These are phyloP conservation scores for Hipparchia semele DNA, from an alignment of 2,888 invertebrate genomes.

Conservation along the genomic window DNA sequence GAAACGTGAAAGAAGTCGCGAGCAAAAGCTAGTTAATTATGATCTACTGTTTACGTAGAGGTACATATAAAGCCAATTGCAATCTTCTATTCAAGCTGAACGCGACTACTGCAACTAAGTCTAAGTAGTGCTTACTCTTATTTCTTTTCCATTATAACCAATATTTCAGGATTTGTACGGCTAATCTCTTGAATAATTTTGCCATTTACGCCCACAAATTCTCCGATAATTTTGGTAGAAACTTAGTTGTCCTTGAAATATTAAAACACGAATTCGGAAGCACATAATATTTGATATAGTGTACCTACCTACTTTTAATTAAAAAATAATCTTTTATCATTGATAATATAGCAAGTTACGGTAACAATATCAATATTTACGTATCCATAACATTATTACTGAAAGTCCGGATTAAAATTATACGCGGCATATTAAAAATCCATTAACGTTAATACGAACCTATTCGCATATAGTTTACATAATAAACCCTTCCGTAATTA, in stretches of 20 bases:
- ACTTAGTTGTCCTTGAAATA: neutral
- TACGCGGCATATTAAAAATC: conserved; percentile 1
- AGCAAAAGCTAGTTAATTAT: too few species aligned
- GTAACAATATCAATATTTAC: neutral
- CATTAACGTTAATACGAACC: neutral
- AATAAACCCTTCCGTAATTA: conserved; percentile 45
- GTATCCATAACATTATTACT: neutral
- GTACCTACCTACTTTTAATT: neutral
- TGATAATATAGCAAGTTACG: too few species aligned
- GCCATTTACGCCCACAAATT: conserved; percentile 11
- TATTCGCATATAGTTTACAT: conserved; percentile 27
- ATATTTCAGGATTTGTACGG: conserved; percentile 20
- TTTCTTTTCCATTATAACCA: conserved; percentile 22
- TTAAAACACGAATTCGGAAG: neutral
- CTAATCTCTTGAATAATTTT: conserved; percentile 21
- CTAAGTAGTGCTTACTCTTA: conserved; percentile 13
- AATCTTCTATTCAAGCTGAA: neutral
- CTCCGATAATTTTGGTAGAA: conserved; percentile 4
- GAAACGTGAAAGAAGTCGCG: too few species aligned
- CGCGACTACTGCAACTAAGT: conserved; percentile 50
- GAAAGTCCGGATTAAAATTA: neutral
- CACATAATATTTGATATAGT: neutral
- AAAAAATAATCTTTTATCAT: too few species aligned
- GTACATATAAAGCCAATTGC: too few species aligned
- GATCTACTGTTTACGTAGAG: too few species aligned